Base-by-base conservation (phyloP, 2,113 vertebrate genomes). In the Hepsetus odoe region DNA sequence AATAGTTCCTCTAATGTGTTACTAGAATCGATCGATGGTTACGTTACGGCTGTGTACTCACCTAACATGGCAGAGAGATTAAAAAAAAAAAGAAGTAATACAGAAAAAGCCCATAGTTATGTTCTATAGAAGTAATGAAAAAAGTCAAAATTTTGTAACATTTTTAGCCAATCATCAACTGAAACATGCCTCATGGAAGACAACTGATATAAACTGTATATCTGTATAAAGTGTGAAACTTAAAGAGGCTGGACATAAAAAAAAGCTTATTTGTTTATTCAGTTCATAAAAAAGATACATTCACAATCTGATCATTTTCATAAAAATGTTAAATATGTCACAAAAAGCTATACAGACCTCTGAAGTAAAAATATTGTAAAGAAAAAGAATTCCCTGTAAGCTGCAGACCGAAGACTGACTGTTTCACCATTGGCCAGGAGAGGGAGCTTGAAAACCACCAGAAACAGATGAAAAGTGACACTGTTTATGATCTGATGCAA, bases 21-120 rank as follows among this genome's bases (percentile, higher is more conserved):
- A 61, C 71, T 61, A 44, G 61, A 44, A 73, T 44, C 44, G 71
- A 73, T 44, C 32, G 1, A 28, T 73, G 49, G 55, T 72, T 72
- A 56, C 49, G 38, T 40, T 56, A 4, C 12, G 22, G 22, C 38
- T 72, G 69, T 38, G 51, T 58, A 35, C 70, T 28, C 8, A 22
- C 16, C 44, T 13, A 46, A 4, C 16, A 49, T 1, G 14, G 46
- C 46, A 49, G 14, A 3, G 2, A 3, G 1, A 10, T 22, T 6
- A 11, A 24, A 18, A 18, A 18, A 18, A 49, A 49, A 49, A 14
- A 11, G 8, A 16, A 16, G 1, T 16, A 18, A 24, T 53, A 9
- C 42, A 5, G 42, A 55, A 56, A 26, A 30, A 59, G 26, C 12
- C 51, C 20, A 55, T 55, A 22, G 22, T 22, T 22, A 24, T 10